Evolutionary conservation across 2,113 vertebrate species (phyloP).

Genomic region (Falco punctatus): DNA sequence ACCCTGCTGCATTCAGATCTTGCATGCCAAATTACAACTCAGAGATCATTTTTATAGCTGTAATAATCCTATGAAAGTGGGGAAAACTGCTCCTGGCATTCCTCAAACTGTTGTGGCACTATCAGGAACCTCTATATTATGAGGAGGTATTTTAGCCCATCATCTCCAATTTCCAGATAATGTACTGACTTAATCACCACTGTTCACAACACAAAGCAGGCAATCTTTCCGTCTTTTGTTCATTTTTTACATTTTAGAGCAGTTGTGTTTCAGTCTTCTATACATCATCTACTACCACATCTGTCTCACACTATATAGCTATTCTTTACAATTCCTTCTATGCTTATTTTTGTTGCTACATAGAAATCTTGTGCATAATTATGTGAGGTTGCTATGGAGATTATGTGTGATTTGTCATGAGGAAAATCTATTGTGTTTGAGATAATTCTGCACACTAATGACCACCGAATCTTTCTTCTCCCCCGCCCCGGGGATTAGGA

Average conservation of each 20-base stretch:
- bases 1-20: background rate
- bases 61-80: conserved; percentile 3
- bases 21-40: background rate
- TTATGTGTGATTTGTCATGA: conserved; percentile 75
- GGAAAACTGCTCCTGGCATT: conserved; percentile 24
- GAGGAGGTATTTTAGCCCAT: background rate
- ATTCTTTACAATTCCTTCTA: conserved; percentile 47
- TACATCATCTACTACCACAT: conserved; percentile 51
- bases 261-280: conserved; percentile 32
- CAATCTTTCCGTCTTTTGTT: conserved; percentile 34
- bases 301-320: conserved; percentile 27
- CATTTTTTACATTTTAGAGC: conserved; percentile 38
- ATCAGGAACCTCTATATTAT: conserved; percentile 3
- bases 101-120: background rate
- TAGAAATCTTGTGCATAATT: conserved; percentile 72
- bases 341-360: conserved; percentile 56
- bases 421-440: conserved; percentile 73
- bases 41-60: conserved; percentile 12
- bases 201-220: conserved; percentile 31
- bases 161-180: conserved; percentile 36
- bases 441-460: conserved; percentile 64
- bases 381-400: conserved; percentile 77
- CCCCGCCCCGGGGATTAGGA: background rate
- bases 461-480: conserved; percentile 26
- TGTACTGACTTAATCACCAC: conserved; percentile 22